Conservation (phyloP, 2,797 vertebrate genomes). For the Pelodytes ibericus region DNA sequence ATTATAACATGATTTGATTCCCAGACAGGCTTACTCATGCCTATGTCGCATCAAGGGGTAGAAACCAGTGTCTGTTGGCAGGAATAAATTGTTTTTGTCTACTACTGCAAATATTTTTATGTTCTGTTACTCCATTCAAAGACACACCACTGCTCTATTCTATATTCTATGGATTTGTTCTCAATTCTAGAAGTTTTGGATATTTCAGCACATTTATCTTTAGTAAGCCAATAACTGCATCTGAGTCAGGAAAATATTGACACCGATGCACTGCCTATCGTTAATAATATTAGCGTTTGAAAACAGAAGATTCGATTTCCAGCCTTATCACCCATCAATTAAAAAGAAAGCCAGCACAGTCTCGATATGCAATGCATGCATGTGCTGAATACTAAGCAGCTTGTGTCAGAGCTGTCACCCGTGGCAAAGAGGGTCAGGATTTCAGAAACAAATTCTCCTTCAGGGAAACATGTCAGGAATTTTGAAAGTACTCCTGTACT, state of each 20-base stretch:
- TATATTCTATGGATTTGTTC: neutral
- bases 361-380: neutral
- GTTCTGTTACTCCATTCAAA: no score
- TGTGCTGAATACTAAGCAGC: conserved; percentile 18
- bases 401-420: conserved; percentile 18
- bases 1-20: no score
- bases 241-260: neutral
- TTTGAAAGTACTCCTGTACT: conserved; percentile 41
- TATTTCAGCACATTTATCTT: conserved; percentile 16
- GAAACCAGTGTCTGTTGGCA: no score
- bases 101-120: no score
- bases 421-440: conserved; percentile 28
- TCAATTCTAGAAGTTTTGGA: neutral
- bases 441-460: conserved; percentile 31
- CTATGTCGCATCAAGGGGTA: no score
- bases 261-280: neutral
- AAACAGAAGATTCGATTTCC: neutral
- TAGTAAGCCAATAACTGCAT: neutral
- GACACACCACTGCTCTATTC: no score
- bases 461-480: conserved; percentile 47
- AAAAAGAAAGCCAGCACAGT: neutral
- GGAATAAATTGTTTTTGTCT: no score
- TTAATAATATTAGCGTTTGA: neutral
- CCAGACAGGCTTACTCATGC: no score
- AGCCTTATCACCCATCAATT: neutral